Percentiles rank a stretch among this genome's conserved stretches.
phyloP scores from a whole-genome alignment of 2,113 vertebrate species.

The Pteronura brasiliensis region DNA sequence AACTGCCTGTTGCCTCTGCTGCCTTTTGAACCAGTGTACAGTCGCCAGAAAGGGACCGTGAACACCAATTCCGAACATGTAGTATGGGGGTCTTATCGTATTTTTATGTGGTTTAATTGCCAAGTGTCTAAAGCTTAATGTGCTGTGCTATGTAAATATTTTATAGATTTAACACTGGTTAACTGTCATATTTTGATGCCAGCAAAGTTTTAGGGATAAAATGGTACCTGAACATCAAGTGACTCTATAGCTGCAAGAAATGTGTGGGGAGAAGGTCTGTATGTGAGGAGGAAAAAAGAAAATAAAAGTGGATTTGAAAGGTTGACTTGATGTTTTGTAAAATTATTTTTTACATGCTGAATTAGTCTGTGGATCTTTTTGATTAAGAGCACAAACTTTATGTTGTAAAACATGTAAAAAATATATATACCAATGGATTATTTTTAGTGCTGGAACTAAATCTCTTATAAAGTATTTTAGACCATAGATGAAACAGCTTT shows the following conservation, averaged over 20 bases:
- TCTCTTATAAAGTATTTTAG: constrained; percentile 48
- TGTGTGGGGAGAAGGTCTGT: constrained; percentile 85
- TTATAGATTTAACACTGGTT: constrained; percentile 92
- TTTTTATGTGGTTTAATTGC: constrained; percentile 87
- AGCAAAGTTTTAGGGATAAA: constrained; percentile 87
- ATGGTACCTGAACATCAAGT: constrained; percentile 83
- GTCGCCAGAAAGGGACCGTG: constrained; percentile 85
- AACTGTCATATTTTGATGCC: constrained; percentile 87
- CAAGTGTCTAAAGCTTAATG: constrained; percentile 86
- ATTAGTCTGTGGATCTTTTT: constrained; percentile 71
- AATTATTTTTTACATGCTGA: constrained; percentile 75
- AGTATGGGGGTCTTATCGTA: constrained; percentile 84
- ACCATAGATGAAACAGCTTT: not conserved
- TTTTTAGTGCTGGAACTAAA: constrained; percentile 73
- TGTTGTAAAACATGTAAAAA: constrained; percentile 66
- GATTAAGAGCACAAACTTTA: constrained; percentile 74
- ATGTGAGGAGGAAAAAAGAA: constrained; percentile 73
- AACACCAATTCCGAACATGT: constrained; percentile 83
- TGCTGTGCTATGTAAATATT: constrained; percentile 94
- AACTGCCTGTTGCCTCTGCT: constrained; percentile 85
- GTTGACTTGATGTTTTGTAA: constrained; percentile 70
- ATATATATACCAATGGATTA: constrained; percentile 57
- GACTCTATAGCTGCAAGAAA: constrained; percentile 83
- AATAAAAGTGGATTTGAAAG: constrained; percentile 90
- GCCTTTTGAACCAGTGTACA: constrained; percentile 84